Evolutionary conservation across 1,140 invertebrate genomes (phyloP).

Genomic region (Tetramorium simillimum): DNA sequence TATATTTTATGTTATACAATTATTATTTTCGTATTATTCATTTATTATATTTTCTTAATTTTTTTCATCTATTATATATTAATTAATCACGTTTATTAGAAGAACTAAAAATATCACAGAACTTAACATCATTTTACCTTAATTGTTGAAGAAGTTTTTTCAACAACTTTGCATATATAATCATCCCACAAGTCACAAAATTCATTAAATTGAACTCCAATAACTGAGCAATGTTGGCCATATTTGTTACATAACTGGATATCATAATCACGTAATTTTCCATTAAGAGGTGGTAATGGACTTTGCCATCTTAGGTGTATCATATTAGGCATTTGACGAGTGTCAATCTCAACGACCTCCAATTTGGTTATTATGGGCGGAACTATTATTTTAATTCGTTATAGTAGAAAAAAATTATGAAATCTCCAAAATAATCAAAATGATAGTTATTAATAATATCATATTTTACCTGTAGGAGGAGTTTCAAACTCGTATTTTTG

Average conservation of each 20-base stretch:
- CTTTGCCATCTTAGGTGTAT: slow-evolving; percentile 67
- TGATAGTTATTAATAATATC: neutral
- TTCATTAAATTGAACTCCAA: neutral
- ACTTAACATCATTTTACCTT: neutral
- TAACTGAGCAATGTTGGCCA: accelerated
- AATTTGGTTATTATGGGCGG: slow-evolving; percentile 64
- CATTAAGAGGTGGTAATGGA: slow-evolving; percentile 64
- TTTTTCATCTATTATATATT: neutral
- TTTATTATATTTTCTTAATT: neutral
- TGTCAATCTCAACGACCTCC: slow-evolving; percentile 60
- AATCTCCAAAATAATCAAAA: neutral
- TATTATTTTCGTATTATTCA: neutral
- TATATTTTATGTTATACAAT: neutral
- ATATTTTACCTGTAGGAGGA: slow-evolving; percentile 57
- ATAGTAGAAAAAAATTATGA: neutral
- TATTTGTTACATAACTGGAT: neutral
- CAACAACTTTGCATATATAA: slow-evolving; percentile 63
- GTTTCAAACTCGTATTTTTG: slow-evolving; percentile 38
- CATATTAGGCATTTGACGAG: neutral
- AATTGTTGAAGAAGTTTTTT: neutral
- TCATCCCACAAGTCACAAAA: slow-evolving; percentile 66
- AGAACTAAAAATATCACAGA: no score
- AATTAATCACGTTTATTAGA: no score
- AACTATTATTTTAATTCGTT: slow-evolving; percentile 33
- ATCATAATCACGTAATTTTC: slow-evolving; percentile 58